Percentiles rank a stretch among this genome's conserved stretches.
These are phyloP conservation scores for Euura saliciscinereae DNA, from an alignment of 1,140 invertebrate genomes.

Conservation along the genomic window DNA sequence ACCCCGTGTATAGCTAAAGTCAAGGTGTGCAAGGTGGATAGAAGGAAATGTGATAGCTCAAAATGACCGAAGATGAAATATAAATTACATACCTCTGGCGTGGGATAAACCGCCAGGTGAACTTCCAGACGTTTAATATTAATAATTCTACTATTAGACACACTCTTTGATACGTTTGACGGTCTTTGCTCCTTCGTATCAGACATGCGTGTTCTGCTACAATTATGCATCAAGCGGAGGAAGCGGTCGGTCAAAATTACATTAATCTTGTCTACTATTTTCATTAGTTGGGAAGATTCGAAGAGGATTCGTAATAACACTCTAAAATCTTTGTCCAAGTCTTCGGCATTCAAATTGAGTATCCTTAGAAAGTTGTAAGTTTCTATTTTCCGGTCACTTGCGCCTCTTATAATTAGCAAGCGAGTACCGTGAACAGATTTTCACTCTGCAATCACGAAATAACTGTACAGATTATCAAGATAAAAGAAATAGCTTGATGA, in stretches of 20 bases:
- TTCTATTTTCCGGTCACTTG: no score
- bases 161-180: not conserved
- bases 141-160: not conserved
- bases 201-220: slow-evolving; percentile 2
- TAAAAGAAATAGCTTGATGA: no score
- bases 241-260: not conserved
- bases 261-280: not conserved
- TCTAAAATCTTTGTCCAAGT: no score
- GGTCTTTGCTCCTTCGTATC: not conserved
- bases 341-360: no score
- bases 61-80: not conserved
- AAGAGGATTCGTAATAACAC: not conserved
- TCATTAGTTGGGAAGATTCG: not conserved
- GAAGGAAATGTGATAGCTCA: not conserved
- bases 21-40: not conserved
- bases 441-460: no score
- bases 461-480: no score
- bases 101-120: not conserved
- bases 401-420: no score
- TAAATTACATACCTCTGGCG: not conserved
- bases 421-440: no score
- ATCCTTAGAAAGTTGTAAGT: no score
- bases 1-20: not conserved
- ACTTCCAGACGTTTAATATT: not conserved
- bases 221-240: not conserved